Conservation (phyloP, 2,888 invertebrate species). For the Strigamia maritima region DNA sequence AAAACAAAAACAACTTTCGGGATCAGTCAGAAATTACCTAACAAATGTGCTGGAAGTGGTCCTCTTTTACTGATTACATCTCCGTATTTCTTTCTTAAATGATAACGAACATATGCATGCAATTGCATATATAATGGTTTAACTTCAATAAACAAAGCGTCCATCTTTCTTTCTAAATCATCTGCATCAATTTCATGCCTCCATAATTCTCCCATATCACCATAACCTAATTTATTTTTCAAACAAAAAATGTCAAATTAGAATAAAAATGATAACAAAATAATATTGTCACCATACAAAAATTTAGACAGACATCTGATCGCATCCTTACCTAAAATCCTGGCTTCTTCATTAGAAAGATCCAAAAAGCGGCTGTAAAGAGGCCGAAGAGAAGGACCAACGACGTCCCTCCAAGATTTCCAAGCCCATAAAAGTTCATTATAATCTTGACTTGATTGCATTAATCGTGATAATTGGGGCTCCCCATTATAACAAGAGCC, state of each 20-base stretch:
- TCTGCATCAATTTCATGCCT: constrained; percentile 45
- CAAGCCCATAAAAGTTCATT: constrained; percentile 62
- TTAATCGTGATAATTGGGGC: constrained; percentile 61
- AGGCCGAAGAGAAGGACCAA: constrained; percentile 60
- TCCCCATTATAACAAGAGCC: constrained; percentile 61
- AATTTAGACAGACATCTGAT: background rate
- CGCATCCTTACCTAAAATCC: constrained; percentile 60
- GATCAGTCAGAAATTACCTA: too few species aligned
- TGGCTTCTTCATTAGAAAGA: constrained; percentile 64
- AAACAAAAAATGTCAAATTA: too few species aligned
- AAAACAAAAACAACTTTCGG: too few species aligned
- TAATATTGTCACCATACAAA: too few species aligned
- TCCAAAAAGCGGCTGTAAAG: constrained; percentile 59
- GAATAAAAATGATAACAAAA: too few species aligned
- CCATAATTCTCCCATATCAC: constrained; percentile 47
- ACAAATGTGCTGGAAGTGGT: constrained; percentile 56
- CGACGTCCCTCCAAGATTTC: constrained; percentile 65
- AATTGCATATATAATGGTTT: constrained; percentile 53
- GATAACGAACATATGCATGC: constrained; percentile 53
- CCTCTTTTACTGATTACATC: constrained; percentile 49
- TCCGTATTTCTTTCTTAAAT: constrained; percentile 50
- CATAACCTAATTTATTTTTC: too few species aligned
- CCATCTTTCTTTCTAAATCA: constrained; percentile 45
- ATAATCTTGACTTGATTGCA: constrained; percentile 54
- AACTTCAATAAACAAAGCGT: constrained; percentile 49